A percentile compares a stretch with the other conserved stretches of the same genome.
Conservation (phyloP, 2,113 vertebrate genomes). For the Genyomyrus donnyi region DNA sequence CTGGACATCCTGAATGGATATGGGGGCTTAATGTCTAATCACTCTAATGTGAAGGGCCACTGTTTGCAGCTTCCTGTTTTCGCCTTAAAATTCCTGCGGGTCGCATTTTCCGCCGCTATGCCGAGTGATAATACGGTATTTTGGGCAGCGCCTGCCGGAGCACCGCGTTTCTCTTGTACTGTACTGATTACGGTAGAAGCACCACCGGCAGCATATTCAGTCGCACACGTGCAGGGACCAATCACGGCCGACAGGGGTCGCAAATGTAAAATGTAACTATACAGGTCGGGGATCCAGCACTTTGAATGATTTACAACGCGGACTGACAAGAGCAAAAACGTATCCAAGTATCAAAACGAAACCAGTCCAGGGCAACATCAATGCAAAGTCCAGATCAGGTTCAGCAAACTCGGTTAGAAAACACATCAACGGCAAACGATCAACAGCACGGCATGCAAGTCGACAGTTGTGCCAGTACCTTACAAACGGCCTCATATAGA, state of each 20-base stretch:
- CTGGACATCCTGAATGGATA: slow-evolving; percentile 6
- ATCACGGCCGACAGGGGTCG: not conserved
- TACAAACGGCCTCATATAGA: not conserved
- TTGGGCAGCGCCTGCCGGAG: not conserved
- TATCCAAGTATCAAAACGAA: not conserved
- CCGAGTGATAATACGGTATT: not conserved
- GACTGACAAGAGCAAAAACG: not conserved
- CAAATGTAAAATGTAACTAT: not conserved
- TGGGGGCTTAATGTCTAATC: not conserved
- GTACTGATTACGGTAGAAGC: not conserved
- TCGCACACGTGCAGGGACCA: not conserved
- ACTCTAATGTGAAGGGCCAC: not conserved
- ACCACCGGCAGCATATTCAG: not conserved
- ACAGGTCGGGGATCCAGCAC: not conserved
- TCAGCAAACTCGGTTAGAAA: not conserved
- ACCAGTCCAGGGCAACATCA: not conserved
- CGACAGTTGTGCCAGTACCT: not conserved
- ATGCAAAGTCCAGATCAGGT: not conserved
- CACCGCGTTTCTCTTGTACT: not conserved
- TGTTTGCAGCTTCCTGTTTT: slow-evolving; percentile 15
- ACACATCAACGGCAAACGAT: not conserved
- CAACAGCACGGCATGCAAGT: not conserved
- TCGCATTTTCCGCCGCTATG: not conserved
- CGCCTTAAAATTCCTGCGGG: not conserved
- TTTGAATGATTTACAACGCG: not conserved